phyloP scores from a whole-genome alignment of 2,797 vertebrate species.

The Acomys russatus region DNA sequence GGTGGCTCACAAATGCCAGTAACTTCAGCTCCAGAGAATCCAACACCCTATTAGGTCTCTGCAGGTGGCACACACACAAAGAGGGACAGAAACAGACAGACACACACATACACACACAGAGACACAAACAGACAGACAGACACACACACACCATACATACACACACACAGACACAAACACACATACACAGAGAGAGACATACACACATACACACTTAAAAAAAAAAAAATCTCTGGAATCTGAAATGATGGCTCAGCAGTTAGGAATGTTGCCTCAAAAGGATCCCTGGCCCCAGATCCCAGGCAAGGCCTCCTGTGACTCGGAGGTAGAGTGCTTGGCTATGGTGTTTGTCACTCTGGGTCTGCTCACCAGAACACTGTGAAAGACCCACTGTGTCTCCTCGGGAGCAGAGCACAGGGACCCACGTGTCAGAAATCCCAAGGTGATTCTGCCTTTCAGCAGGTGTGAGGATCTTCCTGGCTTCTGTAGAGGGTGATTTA shows the following conservation, averaged over 20 bases:
- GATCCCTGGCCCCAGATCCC: not conserved
- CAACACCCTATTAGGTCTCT: not conserved
- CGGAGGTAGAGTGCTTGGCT: not conserved
- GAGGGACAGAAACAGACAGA: no score
- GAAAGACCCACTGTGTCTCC: not conserved
- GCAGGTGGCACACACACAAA: no score
- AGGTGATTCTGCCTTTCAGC: not conserved
- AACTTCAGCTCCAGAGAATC: not conserved
- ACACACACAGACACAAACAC: no score
- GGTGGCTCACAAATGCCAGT: no score
- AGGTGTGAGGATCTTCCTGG: not conserved
- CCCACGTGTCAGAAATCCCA: not conserved
- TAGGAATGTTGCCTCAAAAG: not conserved
- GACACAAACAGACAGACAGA: no score
- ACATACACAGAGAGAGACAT: no score
- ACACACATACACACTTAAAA: no score
- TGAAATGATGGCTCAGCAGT: not conserved
- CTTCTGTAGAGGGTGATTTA: not conserved
- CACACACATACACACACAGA: no score
- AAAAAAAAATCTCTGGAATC: not conserved
- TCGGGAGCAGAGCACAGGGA: not conserved
- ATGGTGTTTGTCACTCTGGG: not conserved
- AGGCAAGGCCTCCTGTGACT: not conserved
- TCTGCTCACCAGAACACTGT: not conserved
- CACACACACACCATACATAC: no score